phyloP scores from a whole-genome alignment of 2,888 invertebrate genomes.

The Drosophila putrida region DNA sequence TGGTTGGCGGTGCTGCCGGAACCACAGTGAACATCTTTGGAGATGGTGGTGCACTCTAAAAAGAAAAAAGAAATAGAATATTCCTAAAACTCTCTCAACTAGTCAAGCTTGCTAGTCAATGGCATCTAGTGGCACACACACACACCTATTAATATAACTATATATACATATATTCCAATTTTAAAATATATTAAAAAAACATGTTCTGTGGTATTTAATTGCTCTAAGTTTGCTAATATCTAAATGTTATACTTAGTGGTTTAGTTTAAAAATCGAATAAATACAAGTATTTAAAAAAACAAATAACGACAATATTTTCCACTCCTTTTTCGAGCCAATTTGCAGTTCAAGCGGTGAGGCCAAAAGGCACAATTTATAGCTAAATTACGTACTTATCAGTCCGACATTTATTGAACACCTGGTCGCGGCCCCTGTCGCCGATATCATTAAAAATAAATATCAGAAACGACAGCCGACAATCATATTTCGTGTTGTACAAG shows the following conservation, averaged over 20 bases:
- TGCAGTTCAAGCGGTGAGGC: constrained; percentile 62
- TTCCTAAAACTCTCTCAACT: constrained; percentile 35
- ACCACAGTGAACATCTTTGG: constrained; percentile 53
- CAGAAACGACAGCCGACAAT: constrained; percentile 49
- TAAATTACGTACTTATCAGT: constrained; percentile 76
- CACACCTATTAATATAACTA: constrained; percentile 8
- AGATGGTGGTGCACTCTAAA: constrained; percentile 50
- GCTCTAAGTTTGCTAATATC: constrained; percentile 79
- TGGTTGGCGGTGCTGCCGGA: constrained; percentile 39
- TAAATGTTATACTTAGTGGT: constrained; percentile 76
- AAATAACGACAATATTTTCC: not conserved
- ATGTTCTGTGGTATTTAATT: constrained; percentile 81
- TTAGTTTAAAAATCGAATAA: constrained; percentile 74
- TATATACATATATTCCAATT: constrained; percentile 57
- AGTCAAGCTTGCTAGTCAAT: constrained; percentile 70
- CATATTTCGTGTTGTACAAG: constrained; percentile 62
- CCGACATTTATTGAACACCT: constrained; percentile 82
- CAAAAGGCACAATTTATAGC: constrained; percentile 64
- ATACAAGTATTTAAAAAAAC: constrained; percentile 50
- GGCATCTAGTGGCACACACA: constrained; percentile 18
- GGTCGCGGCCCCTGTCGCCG: constrained; percentile 70
- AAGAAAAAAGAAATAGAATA: not conserved
- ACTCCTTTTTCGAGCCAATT: constrained; percentile 23
- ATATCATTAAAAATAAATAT: constrained; percentile 65
- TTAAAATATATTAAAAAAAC: constrained; percentile 70